Percentiles rank a stretch among this genome's conserved stretches.
Conservation (phyloP, 2,888 invertebrate genomes). For the Spicauda simplicius region DNA sequence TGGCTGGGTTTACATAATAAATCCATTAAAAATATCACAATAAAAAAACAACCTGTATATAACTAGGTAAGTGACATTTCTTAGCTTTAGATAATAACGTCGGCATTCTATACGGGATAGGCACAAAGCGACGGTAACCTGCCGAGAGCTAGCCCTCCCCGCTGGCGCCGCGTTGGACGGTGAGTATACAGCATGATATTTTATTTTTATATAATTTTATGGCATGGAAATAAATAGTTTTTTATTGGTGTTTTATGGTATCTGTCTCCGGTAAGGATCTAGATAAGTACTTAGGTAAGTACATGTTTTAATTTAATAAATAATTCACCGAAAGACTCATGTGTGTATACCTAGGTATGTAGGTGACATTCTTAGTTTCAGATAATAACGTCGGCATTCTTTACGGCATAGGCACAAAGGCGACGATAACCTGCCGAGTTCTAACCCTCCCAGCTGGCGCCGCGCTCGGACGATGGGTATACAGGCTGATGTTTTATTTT, state of each 20-base stretch:
- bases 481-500: neutral
- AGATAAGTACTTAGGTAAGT: no score
- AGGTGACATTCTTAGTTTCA: conserved; percentile 1
- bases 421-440: conserved; percentile 3
- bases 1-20: no score
- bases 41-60: no score
- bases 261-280: no score
- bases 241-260: no score
- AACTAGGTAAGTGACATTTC: neutral
- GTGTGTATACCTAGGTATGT: no score
- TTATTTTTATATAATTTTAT: neutral
- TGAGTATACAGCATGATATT: neutral
- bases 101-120: neutral
- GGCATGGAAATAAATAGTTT: no score
- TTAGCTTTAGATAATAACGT: neutral
- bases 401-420: conserved; percentile 1
- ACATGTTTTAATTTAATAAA: no score
- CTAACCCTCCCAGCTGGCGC: conserved; percentile 1
- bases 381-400: neutral
- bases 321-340: no score
- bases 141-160: conserved; percentile 1
- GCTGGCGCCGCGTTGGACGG: conserved; percentile 1
- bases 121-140: conserved; percentile 3
- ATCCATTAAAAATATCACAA: no score
- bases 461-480: neutral